Conservation (phyloP, 2,113 vertebrate genomes). For the Heloderma charlesbogerti region DNA sequence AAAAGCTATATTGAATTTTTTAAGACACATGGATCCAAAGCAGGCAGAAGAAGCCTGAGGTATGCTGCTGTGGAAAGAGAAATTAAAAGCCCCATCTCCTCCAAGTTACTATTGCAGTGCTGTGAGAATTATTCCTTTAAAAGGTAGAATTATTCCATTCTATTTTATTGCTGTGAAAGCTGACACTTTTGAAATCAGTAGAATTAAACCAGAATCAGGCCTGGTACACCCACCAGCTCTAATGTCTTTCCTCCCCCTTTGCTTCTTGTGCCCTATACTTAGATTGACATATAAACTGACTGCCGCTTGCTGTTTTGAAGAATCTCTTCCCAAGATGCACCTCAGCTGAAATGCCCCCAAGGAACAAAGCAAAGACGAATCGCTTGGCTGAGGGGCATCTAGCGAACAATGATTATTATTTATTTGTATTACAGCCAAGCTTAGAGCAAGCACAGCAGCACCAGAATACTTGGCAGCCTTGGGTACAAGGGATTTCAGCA, state of each 20-base stretch:
- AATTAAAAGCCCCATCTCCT: not conserved
- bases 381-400: conserved; percentile 5
- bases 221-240: not conserved
- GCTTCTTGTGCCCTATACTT: not conserved
- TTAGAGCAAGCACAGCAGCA: not conserved
- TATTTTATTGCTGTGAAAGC: fast-evolving
- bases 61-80: not conserved
- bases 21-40: not conserved
- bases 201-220: not conserved
- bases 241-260: not conserved
- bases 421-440: conserved; percentile 10
- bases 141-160: fast-evolving
- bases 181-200: not conserved
- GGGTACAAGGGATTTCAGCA: not conserved
- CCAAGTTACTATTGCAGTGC: not conserved
- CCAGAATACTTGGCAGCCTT: not conserved
- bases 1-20: not conserved
- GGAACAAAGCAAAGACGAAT: conserved; percentile 24
- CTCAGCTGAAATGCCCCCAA: not conserved
- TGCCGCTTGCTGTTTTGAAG: not conserved
- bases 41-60: not conserved
- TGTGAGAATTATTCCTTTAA: not conserved
- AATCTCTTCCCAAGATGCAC: conserved; percentile 1
- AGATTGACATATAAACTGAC: conserved; percentile 1
- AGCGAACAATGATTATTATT: conserved; percentile 18